Conservation (phyloP, 2,113 vertebrate genomes). For the Plecotus auritus region DNA sequence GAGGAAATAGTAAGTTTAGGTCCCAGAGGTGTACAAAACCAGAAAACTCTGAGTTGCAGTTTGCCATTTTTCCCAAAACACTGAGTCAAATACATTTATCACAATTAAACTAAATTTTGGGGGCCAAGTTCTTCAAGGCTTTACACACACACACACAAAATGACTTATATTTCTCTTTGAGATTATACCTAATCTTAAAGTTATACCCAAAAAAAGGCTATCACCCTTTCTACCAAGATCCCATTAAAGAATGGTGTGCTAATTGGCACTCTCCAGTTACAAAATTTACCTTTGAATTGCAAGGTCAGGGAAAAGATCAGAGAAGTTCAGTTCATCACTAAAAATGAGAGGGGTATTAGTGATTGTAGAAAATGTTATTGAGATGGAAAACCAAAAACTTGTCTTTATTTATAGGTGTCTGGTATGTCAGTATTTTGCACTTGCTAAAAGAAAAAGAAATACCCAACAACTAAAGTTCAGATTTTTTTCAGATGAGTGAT, state of each 20-base stretch:
- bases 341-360: rapidly evolving
- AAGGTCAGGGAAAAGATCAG: not conserved
- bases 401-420: not conserved
- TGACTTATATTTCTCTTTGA: not conserved
- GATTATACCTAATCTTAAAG: not conserved
- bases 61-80: not conserved
- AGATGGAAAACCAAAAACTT: not conserved
- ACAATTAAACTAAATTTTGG: not conserved
- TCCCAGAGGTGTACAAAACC: not conserved
- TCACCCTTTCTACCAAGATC: not conserved
- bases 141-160: not conserved
- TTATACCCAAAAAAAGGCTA: rapidly evolving
- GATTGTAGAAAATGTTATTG: not conserved
- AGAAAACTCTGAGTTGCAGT: not conserved
- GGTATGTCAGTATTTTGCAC: not conserved
- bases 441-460: not conserved
- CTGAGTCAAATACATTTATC: not conserved
- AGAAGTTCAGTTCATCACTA: not conserved
- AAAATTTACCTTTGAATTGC: not conserved
- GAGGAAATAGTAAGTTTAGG: not conserved
- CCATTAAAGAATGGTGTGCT: not conserved
- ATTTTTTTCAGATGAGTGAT: not conserved
- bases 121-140: not conserved
- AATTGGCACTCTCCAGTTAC: not conserved
- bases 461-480: not conserved